Evolutionary conservation across 2,113 vertebrate species (phyloP).

Genomic region (Centrocercus urophasianus): DNA sequence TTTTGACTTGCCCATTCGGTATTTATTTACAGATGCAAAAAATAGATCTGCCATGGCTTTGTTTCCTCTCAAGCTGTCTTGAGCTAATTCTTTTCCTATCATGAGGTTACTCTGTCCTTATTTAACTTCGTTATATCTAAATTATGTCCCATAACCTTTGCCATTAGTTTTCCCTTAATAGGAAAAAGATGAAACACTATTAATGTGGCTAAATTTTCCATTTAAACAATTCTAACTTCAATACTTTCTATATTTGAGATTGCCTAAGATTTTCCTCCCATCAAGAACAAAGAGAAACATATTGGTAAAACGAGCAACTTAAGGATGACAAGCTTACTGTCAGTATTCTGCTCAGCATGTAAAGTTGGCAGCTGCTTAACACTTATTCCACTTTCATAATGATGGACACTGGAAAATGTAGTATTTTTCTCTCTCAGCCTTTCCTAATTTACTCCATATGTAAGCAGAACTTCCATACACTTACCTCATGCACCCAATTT

Average conservation of each 20-base stretch:
- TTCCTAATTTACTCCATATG: constrained; percentile 62
- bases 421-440: constrained; percentile 32
- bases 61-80: constrained; percentile 38
- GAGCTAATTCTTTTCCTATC: constrained; percentile 26
- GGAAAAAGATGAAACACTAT: constrained; percentile 45
- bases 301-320: constrained; percentile 41
- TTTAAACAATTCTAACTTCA: constrained; percentile 32
- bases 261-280: constrained; percentile 28
- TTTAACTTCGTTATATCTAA: constrained; percentile 46
- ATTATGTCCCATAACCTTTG: constrained; percentile 41
- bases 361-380: constrained; percentile 44
- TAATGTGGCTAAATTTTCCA: constrained; percentile 57
- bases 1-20: constrained; percentile 12
- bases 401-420: constrained; percentile 53
- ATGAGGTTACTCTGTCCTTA: constrained; percentile 5
- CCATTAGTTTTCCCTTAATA: constrained; percentile 43
- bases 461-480: constrained; percentile 9
- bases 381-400: constrained; percentile 32
- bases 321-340: constrained; percentile 46
- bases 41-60: not conserved
- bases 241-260: constrained; percentile 35
- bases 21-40: constrained; percentile 29
- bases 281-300: constrained; percentile 32
- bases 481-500: constrained; percentile 47
- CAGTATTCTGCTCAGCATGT: constrained; percentile 33